Evolutionary conservation across 2,113 vertebrate genomes (phyloP).

Genomic region (Pseudopipra pipra): DNA sequence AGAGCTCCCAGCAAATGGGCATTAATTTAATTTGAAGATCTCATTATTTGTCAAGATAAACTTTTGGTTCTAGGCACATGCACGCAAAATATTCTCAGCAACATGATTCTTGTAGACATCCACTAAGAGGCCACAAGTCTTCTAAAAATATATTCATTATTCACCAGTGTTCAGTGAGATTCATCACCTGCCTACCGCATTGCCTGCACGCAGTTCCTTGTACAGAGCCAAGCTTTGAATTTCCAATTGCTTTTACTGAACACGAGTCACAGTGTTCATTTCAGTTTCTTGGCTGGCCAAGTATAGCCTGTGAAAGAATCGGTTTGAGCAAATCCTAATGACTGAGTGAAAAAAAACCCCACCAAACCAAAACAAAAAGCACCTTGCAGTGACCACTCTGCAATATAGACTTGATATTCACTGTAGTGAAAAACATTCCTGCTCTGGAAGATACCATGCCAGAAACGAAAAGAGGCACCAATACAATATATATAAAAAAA

Average conservation of each 20-base stretch:
- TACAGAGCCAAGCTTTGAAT: not conserved
- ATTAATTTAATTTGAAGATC: slow-evolving; percentile 31
- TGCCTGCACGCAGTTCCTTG: rapidly evolving
- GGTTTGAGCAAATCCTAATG: not conserved
- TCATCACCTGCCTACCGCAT: not conserved
- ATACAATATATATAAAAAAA: not conserved
- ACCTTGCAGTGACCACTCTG: not conserved
- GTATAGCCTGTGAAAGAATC: not conserved
- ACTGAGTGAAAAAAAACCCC: not conserved
- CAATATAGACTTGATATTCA: not conserved
- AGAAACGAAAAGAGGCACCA: not conserved
- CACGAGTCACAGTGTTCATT: not conserved
- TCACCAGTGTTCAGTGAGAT: not conserved
- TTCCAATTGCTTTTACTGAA: not conserved
- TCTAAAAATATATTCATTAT: not conserved
- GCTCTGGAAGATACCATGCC: not conserved
- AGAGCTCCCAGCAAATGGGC: not conserved
- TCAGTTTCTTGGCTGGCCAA: not conserved
- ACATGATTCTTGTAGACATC: not conserved
- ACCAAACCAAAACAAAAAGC: not conserved
- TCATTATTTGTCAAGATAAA: slow-evolving; percentile 26
- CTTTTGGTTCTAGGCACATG: slow-evolving; percentile 14
- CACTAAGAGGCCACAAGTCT: not conserved
- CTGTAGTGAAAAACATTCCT: not conserved
- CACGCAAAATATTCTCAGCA: not conserved